Percentiles rank a stretch among this genome's conserved stretches.
These are phyloP conservation scores for Melospiza melodia DNA, from an alignment of 2,113 vertebrate species.

Conservation along the genomic window DNA sequence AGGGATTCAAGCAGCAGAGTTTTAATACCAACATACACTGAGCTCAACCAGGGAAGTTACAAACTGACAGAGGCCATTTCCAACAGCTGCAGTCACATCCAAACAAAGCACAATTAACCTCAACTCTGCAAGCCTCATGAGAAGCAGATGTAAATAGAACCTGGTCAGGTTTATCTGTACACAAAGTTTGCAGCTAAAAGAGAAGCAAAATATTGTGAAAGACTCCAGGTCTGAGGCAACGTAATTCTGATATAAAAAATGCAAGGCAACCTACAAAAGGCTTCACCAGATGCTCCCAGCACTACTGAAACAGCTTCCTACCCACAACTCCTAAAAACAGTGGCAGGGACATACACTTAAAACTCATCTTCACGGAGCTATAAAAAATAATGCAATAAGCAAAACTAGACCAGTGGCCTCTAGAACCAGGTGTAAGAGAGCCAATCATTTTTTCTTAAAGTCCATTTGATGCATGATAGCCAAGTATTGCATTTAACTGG, in stretches of 20 bases:
- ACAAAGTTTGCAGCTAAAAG: background rate
- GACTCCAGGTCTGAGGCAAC: background rate
- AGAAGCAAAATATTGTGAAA: background rate
- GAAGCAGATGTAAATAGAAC: background rate
- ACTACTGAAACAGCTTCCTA: background rate
- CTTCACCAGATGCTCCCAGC: background rate
- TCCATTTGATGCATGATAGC: rapidly evolving
- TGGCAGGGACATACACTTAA: background rate
- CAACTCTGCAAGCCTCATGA: background rate
- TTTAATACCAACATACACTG: background rate
- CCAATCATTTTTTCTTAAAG: too few species aligned
- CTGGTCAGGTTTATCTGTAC: background rate
- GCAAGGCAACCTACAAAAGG: background rate
- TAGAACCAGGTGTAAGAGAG: background rate
- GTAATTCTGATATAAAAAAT: background rate
- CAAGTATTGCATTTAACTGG: background rate
- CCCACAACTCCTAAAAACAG: background rate
- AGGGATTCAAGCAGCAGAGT: background rate
- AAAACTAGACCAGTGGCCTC: background rate
- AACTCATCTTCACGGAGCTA: background rate
- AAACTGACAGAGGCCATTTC: background rate
- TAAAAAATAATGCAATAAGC: background rate
- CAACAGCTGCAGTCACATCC: background rate
- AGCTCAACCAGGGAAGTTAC: background rate
- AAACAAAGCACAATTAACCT: background rate